Conservation (phyloP, 2,888 invertebrate genomes). For the Leptarthrus brevirostris region DNA sequence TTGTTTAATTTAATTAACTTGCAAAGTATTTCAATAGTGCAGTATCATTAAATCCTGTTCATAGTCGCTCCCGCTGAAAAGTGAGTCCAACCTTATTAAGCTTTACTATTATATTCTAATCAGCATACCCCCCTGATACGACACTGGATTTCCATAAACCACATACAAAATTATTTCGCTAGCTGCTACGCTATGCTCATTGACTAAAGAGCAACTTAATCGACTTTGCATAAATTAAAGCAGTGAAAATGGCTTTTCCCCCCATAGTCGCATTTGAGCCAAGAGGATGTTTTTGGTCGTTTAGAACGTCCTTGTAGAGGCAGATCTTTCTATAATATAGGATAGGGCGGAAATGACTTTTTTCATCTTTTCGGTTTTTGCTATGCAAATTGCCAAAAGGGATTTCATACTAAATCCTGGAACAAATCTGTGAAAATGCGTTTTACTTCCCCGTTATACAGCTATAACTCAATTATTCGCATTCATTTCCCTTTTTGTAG, state of each 20-base stretch:
- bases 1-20: too few species aligned
- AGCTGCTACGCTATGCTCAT: neutral
- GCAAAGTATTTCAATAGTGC: too few species aligned
- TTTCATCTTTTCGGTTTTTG: slow-evolving; percentile 21
- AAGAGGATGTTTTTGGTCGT: slow-evolving; percentile 30
- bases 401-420: slow-evolving; percentile 40
- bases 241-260: slow-evolving; percentile 44
- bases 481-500: slow-evolving; percentile 31
- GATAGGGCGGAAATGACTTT: slow-evolving; percentile 26
- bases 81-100: neutral
- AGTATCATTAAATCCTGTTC: too few species aligned
- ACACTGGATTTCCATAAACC: slow-evolving; percentile 31
- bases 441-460: slow-evolving; percentile 24
- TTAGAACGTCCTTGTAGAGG: slow-evolving; percentile 2
- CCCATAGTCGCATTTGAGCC: neutral
- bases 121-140: neutral
- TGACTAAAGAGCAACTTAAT: slow-evolving; percentile 46
- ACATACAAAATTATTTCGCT: slow-evolving; percentile 26
- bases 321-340: neutral
- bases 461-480: slow-evolving; percentile 43
- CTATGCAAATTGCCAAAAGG: slow-evolving; percentile 42
- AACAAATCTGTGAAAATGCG: slow-evolving; percentile 46
- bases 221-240: slow-evolving; percentile 53
- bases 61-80: too few species aligned
- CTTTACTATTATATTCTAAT: neutral